Percentiles rank a stretch among this genome's conserved stretches.
Conservation (phyloP, 2,888 invertebrate genomes). For the Charanyca ferruginea region DNA sequence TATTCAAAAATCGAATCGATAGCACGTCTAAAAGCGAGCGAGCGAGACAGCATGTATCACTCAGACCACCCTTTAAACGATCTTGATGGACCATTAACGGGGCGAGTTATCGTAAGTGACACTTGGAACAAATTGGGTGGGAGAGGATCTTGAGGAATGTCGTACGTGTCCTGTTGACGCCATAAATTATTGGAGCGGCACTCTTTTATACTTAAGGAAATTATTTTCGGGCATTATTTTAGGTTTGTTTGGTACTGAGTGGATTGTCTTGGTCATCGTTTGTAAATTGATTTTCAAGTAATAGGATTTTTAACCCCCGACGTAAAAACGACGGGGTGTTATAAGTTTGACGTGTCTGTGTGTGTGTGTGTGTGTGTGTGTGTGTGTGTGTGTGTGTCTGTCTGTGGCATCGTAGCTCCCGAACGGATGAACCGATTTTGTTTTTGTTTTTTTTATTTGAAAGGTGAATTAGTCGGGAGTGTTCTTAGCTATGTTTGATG, state of each 20-base stretch:
- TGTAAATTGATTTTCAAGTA: too few species aligned
- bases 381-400: too few species aligned
- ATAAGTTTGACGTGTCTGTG: too few species aligned
- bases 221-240: not conserved
- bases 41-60: constrained; percentile 56
- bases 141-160: constrained; percentile 51
- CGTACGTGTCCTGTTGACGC: constrained; percentile 49
- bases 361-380: too few species aligned
- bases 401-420: too few species aligned
- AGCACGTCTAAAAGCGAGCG: constrained; percentile 22
- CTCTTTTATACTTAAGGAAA: not conserved
- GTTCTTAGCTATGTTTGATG: too few species aligned
- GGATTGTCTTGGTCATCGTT: too few species aligned
- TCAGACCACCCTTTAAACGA: constrained; percentile 68
- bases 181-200: constrained; percentile 44
- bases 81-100: constrained; percentile 76
- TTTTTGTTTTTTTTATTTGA: too few species aligned
- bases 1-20: constrained; percentile 47
- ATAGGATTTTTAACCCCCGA: too few species aligned
- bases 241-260: not conserved
- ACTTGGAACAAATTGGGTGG: constrained; percentile 75
- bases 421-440: too few species aligned
- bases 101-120: constrained; percentile 76
- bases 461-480: too few species aligned
- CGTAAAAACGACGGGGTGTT: too few species aligned